Percentiles rank a stretch among this genome's conserved stretches.
Evolutionary conservation across 2,113 vertebrate genomes (phyloP).

Genomic region (Carassius gibelio): DNA sequence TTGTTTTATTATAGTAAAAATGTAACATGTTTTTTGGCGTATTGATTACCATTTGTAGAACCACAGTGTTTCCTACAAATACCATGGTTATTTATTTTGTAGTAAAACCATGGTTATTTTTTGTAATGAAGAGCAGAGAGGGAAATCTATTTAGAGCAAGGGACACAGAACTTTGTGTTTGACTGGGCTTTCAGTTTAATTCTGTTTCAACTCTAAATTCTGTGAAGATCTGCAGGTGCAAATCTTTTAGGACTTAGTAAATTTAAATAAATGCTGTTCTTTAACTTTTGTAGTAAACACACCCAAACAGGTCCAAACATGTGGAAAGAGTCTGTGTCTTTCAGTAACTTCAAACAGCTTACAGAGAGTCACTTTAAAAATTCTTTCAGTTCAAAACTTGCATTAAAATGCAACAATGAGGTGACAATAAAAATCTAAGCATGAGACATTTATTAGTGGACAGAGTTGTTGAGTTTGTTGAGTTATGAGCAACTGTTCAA

Average conservation of each 20-base stretch:
- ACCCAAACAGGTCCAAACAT: not conserved
- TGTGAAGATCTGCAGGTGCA: not conserved
- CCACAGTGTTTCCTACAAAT: too few relatives aligned
- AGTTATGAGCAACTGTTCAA: conserved; percentile 19
- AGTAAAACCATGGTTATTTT: too few relatives aligned
- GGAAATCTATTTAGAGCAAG: not conserved
- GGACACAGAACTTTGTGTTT: not conserved
- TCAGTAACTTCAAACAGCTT: not conserved
- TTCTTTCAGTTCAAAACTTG: not conserved
- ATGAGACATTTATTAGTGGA: conserved; percentile 6
- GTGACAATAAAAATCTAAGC: not conserved
- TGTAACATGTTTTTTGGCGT: too few relatives aligned
- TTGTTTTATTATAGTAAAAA: too few relatives aligned
- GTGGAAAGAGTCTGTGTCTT: not conserved
- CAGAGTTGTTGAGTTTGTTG: not conserved
- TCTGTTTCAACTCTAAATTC: not conserved
- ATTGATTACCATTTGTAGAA: too few relatives aligned
- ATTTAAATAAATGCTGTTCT: not conserved
- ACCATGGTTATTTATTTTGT: too few relatives aligned
- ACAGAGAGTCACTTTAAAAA: not conserved
- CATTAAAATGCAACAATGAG: not conserved
- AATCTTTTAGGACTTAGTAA: not conserved
- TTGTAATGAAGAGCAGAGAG: too few relatives aligned
- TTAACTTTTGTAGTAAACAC: not conserved
- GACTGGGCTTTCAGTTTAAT: not conserved